Conservation (phyloP, 1,140 invertebrate species). For the Melitaea cinxia region DNA sequence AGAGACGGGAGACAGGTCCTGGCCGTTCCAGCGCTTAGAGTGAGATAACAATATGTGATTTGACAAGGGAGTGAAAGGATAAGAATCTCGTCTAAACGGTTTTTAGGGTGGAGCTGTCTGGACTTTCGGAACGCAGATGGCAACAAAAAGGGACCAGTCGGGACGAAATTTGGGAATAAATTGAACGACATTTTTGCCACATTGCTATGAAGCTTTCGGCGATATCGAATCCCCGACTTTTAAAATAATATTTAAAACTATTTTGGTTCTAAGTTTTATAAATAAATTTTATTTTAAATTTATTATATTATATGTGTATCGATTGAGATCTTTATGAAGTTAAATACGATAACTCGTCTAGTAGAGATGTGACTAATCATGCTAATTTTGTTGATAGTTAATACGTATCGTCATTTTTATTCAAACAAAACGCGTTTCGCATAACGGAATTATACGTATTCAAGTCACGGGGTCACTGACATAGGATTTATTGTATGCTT, state of each 20-base stretch:
- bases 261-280: background rate
- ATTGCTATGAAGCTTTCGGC: slow-evolving; percentile 54
- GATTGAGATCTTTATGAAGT: background rate
- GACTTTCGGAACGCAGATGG: slow-evolving; percentile 75
- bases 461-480: slow-evolving; percentile 74
- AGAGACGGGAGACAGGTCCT: slow-evolving; percentile 72
- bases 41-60: slow-evolving; percentile 66
- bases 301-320: background rate
- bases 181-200: slow-evolving; percentile 80
- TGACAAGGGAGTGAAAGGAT: slow-evolving; percentile 68
- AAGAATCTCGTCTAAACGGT: slow-evolving; percentile 71
- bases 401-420: slow-evolving; percentile 47
- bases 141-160: slow-evolving; percentile 78
- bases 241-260: background rate
- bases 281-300: background rate
- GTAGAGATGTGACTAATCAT: slow-evolving; percentile 38
- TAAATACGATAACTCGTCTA: background rate
- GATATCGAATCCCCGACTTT: background rate
- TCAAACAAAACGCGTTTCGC: slow-evolving; percentile 64
- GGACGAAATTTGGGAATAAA: slow-evolving; percentile 78
- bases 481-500: slow-evolving; percentile 73
- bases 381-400: slow-evolving; percentile 44
- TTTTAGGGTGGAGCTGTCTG: slow-evolving; percentile 81
- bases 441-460: slow-evolving; percentile 67
- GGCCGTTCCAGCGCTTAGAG: slow-evolving; percentile 65